Conservation (phyloP, 2,888 invertebrate genomes). For the Lagria hirta region DNA sequence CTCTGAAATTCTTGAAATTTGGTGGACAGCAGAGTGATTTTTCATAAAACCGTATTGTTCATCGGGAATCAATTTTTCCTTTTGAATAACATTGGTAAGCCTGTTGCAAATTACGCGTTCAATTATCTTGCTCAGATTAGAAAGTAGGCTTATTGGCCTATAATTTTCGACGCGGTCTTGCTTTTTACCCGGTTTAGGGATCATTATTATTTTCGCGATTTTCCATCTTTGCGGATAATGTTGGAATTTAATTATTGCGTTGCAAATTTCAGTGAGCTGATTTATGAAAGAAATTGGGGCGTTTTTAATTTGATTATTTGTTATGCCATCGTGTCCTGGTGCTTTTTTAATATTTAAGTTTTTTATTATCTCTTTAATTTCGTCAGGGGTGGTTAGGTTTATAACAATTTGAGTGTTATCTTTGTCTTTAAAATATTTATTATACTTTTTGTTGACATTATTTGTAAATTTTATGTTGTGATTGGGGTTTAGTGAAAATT, state of each 20-base stretch:
- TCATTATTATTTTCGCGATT: slow-evolving; percentile 3
- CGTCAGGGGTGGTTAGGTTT: neutral
- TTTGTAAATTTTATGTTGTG: neutral
- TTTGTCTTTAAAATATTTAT: neutral
- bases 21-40: no score
- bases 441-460: neutral
- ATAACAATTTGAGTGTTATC: neutral
- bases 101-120: slow-evolving; percentile 8
- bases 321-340: neutral
- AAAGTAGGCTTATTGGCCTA: no score
- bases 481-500: neutral
- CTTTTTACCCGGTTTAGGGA: slow-evolving; percentile 5
- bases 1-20: slow-evolving; percentile 17
- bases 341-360: neutral
- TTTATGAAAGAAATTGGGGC: neutral
- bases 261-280: neutral
- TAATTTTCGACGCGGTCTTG: slow-evolving; percentile 2
- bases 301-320: neutral
- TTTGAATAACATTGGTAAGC: slow-evolving; percentile 2
- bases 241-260: no score
- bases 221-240: slow-evolving; percentile 9
- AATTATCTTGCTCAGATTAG: no score
- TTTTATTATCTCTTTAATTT: slow-evolving; percentile 4
- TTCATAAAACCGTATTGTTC: no score
- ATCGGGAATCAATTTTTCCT: slow-evolving; percentile 12